Conservation (phyloP, 2,113 vertebrate genomes). For the Deroptyus accipitrinus region DNA sequence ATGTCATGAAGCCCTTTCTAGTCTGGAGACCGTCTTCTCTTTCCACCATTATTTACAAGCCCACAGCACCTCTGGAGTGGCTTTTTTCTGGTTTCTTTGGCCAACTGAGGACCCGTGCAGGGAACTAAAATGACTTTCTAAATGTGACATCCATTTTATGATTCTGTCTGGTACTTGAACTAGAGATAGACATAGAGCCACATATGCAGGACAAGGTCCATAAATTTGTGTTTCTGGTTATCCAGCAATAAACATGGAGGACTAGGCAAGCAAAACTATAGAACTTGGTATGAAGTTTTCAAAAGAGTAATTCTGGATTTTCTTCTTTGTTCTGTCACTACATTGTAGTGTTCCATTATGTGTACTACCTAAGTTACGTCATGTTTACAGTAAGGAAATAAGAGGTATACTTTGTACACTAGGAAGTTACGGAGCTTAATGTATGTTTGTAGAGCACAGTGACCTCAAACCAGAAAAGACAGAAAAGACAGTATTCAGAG, state of each 20-base stretch:
- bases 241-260: background rate
- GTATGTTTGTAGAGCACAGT: background rate
- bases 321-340: background rate
- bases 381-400: background rate
- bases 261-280: background rate
- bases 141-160: background rate
- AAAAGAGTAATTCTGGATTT: background rate
- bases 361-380: background rate
- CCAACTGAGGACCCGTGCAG: background rate
- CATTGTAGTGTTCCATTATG: background rate
- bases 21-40: background rate
- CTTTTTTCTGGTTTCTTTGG: background rate
- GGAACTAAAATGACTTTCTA: background rate
- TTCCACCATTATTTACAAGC: background rate
- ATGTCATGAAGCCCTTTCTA: background rate
- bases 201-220: background rate
- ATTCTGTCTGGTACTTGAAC: background rate
- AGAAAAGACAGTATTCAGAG: background rate
- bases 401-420: background rate
- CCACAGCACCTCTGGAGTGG: background rate
- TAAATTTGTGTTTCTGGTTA: background rate
- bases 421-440: background rate
- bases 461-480: background rate
- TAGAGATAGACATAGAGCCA: background rate
- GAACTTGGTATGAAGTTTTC: background rate